Evolutionary conservation across 2,888 invertebrate species (phyloP).

Genomic region (Podabrus alpinus): DNA sequence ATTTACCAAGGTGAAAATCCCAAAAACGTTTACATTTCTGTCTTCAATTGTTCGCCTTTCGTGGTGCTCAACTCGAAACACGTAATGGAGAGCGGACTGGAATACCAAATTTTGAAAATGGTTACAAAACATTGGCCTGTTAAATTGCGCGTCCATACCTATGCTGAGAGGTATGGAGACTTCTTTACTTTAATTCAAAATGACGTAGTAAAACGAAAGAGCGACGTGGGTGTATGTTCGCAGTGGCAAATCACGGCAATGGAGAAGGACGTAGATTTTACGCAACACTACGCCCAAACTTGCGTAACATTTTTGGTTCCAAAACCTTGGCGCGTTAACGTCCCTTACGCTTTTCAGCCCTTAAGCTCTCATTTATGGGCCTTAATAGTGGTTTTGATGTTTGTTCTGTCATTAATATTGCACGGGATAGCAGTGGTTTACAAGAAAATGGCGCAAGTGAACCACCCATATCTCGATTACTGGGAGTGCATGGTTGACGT

Average conservation of each 20-base stretch:
- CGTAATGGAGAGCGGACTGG: neutral
- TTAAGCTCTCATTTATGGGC: neutral
- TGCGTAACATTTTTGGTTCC: neutral
- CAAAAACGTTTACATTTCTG: neutral
- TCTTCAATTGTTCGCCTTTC: neutral
- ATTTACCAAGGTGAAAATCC: neutral
- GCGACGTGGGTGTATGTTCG: neutral
- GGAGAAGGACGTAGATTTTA: neutral
- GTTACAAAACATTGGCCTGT: neutral
- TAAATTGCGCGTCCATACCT: neutral
- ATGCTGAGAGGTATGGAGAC: neutral
- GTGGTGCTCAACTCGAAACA: neutral
- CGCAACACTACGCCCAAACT: neutral
- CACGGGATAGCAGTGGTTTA: neutral
- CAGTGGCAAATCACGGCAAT: neutral
- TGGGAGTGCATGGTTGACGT: neutral
- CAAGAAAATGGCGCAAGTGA: neutral
- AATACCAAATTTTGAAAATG: neutral
- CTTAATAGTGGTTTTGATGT: neutral
- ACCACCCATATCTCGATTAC: neutral
- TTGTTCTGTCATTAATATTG: neutral
- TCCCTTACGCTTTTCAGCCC: neutral
- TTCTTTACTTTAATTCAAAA: neutral
- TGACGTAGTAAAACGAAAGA: neutral
- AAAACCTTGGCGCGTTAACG: neutral